phyloP scores from a whole-genome alignment of 2,888 invertebrate species.

The Microctonus brassicae region DNA sequence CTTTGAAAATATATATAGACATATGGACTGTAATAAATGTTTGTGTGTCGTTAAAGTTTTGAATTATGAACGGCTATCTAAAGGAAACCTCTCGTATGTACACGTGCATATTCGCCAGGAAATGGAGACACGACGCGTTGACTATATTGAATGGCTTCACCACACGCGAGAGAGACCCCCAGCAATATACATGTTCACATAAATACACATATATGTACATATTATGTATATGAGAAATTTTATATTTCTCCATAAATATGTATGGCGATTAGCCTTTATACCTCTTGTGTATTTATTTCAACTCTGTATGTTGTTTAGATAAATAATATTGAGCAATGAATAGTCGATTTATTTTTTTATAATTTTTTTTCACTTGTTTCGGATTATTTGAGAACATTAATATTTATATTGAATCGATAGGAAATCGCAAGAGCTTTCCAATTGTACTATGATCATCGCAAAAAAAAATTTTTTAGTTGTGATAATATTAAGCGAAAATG shows the following conservation, averaged over 20 bases:
- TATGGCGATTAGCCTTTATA: neutral
- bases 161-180: slow-evolving; percentile 22
- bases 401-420: too few species aligned
- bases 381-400: too few species aligned
- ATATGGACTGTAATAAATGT: neutral
- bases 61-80: slow-evolving; percentile 20
- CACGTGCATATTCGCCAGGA: slow-evolving; percentile 30
- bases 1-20: neutral
- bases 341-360: neutral
- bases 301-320: neutral
- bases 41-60: slow-evolving; percentile 19
- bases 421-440: too few species aligned
- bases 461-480: too few species aligned
- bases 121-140: slow-evolving; percentile 31
- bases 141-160: slow-evolving; percentile 36
- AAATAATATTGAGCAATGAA: too few species aligned
- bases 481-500: too few species aligned
- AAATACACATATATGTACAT: neutral
- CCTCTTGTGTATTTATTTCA: neutral
- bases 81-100: slow-evolving; percentile 23
- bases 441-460: too few species aligned
- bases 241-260: slow-evolving; percentile 7
- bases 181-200: neutral
- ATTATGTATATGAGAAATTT: neutral
- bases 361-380: neutral